These are phyloP conservation scores for Acronicta leporina DNA, from an alignment of 2,888 invertebrate species.

Conservation along the genomic window DNA sequence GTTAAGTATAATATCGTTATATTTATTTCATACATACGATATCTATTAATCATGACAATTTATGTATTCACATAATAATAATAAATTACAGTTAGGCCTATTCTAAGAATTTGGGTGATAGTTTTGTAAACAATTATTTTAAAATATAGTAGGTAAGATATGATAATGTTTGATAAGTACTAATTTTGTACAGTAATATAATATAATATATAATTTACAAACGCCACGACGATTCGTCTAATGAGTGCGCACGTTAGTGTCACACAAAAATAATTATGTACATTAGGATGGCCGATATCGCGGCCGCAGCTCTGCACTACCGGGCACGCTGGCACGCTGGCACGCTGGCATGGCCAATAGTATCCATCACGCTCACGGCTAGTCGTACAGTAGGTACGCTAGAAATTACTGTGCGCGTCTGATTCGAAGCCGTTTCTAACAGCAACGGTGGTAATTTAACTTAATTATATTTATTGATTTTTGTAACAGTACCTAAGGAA, in stretches of 20 bases:
- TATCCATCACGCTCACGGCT: no score
- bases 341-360: no score
- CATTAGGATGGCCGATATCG: no score
- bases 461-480: no score
- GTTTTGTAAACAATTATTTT: conserved; percentile 56
- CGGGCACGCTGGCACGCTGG: no score
- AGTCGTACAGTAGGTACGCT: no score
- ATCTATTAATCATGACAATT: conserved; percentile 26
- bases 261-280: no score
- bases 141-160: conserved; percentile 57
- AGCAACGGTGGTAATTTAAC: no score
- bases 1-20: conserved; percentile 8
- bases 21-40: conserved; percentile 40
- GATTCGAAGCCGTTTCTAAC: no score
- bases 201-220: conserved; percentile 27
- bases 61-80: conserved; percentile 37
- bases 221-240: conserved; percentile 26
- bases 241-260: conserved; percentile 10
- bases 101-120: conserved; percentile 58
- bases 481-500: no score
- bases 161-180: conserved; percentile 54
- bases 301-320: no score
- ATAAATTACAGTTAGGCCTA: conserved; percentile 53
- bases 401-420: no score
- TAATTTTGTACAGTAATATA: conserved; percentile 37